Conservation (phyloP, 2,797 vertebrate genomes). For the Xenentodon cancila region DNA sequence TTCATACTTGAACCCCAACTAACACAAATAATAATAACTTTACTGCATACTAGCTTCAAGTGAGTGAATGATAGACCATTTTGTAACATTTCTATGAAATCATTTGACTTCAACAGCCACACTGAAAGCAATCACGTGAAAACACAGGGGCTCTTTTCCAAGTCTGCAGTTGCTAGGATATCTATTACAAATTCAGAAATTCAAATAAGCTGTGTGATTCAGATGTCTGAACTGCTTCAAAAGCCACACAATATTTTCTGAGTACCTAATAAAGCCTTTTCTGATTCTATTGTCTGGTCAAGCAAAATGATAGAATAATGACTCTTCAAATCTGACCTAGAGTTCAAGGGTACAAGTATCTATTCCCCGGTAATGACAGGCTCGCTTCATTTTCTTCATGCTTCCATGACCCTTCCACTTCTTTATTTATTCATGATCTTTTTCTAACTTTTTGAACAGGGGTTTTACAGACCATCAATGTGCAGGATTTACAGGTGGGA, state of each 20-base stretch:
- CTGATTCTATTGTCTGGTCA: conserved; percentile 32
- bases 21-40: not conserved
- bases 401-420: conserved; percentile 60
- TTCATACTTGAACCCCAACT: not conserved
- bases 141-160: conserved; percentile 6
- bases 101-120: conserved; percentile 15
- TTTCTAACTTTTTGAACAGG: conserved; percentile 25
- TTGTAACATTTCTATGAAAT: conserved; percentile 12
- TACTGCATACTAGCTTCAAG: not conserved
- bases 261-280: conserved; percentile 73
- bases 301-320: conserved; percentile 70
- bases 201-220: conserved; percentile 57
- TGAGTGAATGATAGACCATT: not conserved
- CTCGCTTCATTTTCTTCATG: conserved; percentile 65
- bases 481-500: conserved; percentile 27
- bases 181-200: conserved; percentile 55
- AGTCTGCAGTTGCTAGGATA: conserved; percentile 18
- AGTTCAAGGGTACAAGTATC: conserved; percentile 55
- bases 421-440: conserved; percentile 39
- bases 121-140: conserved; percentile 18
- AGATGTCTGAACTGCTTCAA: conserved; percentile 7
- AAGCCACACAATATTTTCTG: conserved; percentile 56
- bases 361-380: conserved; percentile 72
- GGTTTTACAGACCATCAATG: not conserved
- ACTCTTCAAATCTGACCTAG: conserved; percentile 52